These are phyloP conservation scores for Chymomyza amoena DNA, from an alignment of 2,888 invertebrate species.

Conservation along the genomic window DNA sequence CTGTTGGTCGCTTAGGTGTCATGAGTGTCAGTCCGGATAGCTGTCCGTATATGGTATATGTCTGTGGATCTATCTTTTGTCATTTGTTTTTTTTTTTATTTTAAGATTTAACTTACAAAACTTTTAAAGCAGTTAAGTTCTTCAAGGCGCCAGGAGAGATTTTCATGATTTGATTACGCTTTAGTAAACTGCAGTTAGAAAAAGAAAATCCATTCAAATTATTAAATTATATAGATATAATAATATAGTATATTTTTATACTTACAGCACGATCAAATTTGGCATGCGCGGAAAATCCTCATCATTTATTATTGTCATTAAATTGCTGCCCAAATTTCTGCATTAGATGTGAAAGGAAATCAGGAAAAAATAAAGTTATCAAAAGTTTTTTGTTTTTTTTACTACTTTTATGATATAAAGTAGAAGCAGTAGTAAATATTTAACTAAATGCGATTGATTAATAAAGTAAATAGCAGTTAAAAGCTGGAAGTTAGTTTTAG, in stretches of 20 bases:
- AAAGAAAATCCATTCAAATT: constrained; percentile 20
- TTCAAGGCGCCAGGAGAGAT: constrained; percentile 89
- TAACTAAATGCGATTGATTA: background rate
- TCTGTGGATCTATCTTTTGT: background rate
- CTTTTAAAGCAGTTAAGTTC: constrained; percentile 87
- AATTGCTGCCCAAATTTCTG: constrained; percentile 89
- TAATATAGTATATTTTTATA: background rate
- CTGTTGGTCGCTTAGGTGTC: constrained; percentile 23
- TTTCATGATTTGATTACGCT: constrained; percentile 89
- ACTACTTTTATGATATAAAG: constrained; percentile 1
- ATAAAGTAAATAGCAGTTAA: background rate
- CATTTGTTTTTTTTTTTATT: constrained; percentile 9
- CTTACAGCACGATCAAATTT: constrained; percentile 82
- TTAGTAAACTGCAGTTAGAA: constrained; percentile 86
- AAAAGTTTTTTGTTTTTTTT: constrained; percentile 28
- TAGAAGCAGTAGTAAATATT: background rate
- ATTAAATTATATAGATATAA: background rate
- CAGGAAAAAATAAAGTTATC: constrained; percentile 12
- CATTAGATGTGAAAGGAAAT: constrained; percentile 15
- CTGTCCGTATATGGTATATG: constrained; percentile 27
- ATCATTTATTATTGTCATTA: constrained; percentile 84
- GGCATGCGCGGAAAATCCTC: constrained; percentile 86
- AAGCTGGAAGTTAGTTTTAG: background rate
- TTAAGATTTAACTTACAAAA: constrained; percentile 87
- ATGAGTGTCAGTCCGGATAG: constrained; percentile 15